phyloP scores from a whole-genome alignment of 2,113 vertebrate genomes.

The Daphoenositta chrysoptera region DNA sequence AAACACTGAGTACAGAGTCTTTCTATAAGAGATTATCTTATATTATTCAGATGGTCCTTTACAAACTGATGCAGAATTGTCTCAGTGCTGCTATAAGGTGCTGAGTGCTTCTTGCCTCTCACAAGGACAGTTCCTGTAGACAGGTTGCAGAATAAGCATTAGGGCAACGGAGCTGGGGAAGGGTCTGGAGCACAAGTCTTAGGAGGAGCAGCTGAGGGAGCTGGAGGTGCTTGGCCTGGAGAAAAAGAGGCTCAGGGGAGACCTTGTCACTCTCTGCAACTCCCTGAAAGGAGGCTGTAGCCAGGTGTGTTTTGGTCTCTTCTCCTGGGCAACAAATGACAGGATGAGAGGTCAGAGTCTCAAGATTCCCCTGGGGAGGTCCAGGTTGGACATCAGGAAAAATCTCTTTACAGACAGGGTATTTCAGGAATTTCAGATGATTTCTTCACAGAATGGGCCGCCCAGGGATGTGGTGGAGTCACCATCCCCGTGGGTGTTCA shows the following conservation, averaged over 20 bases:
- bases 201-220: not conserved
- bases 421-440: not conserved
- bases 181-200: not conserved
- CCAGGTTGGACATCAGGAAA: not conserved
- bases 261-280: not conserved
- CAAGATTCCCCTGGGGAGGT: not conserved
- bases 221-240: not conserved
- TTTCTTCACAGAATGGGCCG: not conserved
- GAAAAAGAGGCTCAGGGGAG: not conserved
- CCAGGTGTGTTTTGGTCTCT: not conserved
- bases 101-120: not conserved
- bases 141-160: not conserved
- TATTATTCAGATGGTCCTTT: not conserved
- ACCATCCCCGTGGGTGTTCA: not conserved
- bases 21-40: not conserved
- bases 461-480: not conserved
- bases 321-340: not conserved
- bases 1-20: not conserved
- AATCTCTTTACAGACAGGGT: not conserved
- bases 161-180: rapidly evolving
- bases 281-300: not conserved
- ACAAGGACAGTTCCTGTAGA: not conserved
- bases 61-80: not conserved
- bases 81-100: not conserved
- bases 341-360: not conserved